These are phyloP conservation scores for Yponomeuta cagnagella DNA, from an alignment of 2,888 invertebrate genomes.

Conservation along the genomic window DNA sequence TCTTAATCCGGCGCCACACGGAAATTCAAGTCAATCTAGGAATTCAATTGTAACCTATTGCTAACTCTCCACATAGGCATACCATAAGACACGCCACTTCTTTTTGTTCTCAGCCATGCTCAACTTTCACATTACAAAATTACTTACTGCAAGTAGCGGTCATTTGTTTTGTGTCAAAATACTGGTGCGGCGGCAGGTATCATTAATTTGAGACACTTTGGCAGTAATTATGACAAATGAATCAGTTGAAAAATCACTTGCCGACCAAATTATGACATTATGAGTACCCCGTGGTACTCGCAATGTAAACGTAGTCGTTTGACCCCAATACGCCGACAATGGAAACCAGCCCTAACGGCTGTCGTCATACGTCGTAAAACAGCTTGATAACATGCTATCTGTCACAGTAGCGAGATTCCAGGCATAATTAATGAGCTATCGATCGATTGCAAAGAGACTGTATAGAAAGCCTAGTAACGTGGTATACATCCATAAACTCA, in stretches of 20 bases:
- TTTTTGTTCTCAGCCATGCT: no score
- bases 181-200: no score
- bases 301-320: background rate
- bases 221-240: no score
- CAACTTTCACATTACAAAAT: no score
- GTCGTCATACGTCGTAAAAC: background rate
- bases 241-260: background rate
- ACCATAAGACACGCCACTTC: no score
- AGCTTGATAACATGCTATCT: background rate
- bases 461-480: background rate
- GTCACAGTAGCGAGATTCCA: background rate
- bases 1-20: no score
- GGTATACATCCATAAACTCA: background rate
- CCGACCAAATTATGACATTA: background rate
- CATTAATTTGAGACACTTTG: no score
- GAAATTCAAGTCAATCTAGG: no score
- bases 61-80: no score
- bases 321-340: background rate
- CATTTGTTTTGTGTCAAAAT: no score
- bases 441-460: background rate
- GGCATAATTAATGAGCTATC: background rate
- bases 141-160: no score
- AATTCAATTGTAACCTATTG: no score
- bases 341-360: background rate
- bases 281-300: background rate